A percentile compares a stretch with the other conserved stretches of the same genome.
Evolutionary conservation across 2,888 invertebrate genomes (phyloP).

Genomic region (Leptinotarsa haldemani): DNA sequence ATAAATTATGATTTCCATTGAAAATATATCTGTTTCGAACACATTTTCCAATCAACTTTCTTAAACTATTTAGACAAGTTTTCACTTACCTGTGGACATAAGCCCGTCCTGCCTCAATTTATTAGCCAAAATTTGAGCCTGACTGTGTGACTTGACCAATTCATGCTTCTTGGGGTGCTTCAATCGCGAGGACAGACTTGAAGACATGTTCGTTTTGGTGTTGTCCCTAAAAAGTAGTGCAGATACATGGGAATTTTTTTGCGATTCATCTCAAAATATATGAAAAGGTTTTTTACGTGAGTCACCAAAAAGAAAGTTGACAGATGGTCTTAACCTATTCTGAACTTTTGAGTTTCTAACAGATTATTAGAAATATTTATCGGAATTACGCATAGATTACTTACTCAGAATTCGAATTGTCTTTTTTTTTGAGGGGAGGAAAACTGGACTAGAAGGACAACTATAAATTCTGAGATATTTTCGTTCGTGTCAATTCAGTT

Average conservation of each 20-base stretch:
- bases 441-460: conserved; percentile 15
- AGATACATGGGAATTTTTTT: conserved; percentile 25
- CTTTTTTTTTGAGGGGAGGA: conserved; percentile 12
- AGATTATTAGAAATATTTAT: not conserved
- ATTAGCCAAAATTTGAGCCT: conserved; percentile 64
- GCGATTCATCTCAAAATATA: conserved; percentile 35
- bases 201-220: conserved; percentile 59
- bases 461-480: conserved; percentile 15
- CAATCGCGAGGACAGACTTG: conserved; percentile 64
- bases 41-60: too few species aligned
- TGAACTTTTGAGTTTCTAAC: not conserved
- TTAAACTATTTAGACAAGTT: not conserved
- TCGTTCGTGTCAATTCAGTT: conserved; percentile 13
- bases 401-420: conserved; percentile 18
- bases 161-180: conserved; percentile 64
- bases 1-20: too few species aligned
- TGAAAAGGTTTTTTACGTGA: conserved; percentile 39
- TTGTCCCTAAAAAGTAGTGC: conserved; percentile 34
- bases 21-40: too few species aligned
- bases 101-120: conserved; percentile 65
- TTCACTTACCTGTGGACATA: conserved; percentile 61
- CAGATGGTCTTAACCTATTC: conserved; percentile 31
- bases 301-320: conserved; percentile 37
- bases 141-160: conserved; percentile 63
- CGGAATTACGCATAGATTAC: not conserved